phyloP scores from a whole-genome alignment of 2,888 invertebrate species.

The Cactoblastis cactorum region DNA sequence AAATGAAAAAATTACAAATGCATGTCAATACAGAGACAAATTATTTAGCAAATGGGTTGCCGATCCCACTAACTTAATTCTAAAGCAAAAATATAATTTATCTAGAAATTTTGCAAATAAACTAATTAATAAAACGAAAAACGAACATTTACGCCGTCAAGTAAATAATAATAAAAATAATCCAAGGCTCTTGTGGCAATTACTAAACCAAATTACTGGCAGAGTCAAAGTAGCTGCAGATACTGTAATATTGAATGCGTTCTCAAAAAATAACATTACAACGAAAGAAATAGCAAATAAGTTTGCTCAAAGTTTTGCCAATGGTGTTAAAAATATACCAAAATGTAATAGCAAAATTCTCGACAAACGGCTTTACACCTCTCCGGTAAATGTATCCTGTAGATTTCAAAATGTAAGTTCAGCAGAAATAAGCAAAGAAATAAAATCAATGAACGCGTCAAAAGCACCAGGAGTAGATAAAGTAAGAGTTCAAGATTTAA shows the following conservation, averaged over 20 bases:
- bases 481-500: constrained; percentile 18
- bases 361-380: neutral
- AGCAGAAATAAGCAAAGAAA: neutral
- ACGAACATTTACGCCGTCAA: neutral
- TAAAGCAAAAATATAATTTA: constrained; percentile 14
- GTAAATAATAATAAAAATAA: neutral
- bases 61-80: constrained; percentile 16
- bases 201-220: neutral
- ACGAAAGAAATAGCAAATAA: too few species aligned
- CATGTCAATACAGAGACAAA: constrained; percentile 19
- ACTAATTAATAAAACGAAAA: constrained; percentile 15
- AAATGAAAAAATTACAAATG: constrained; percentile 16
- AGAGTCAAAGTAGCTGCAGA: neutral
- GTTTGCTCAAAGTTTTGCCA: neutral
- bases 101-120: constrained; percentile 17
- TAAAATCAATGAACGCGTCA: neutral
- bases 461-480: constrained; percentile 22
- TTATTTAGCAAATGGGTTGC: constrained; percentile 21
- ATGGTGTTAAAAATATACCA: neutral
- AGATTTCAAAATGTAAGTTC: neutral
- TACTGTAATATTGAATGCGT: too few species aligned
- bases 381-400: neutral
- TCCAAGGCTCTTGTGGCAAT: neutral
- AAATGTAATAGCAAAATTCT: neutral
- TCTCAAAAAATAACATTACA: constrained; percentile 1